These are phyloP conservation scores for Trachythela sp. DNA, from an alignment of 64 coral and sea anemone species.

Conservation along the genomic window DNA sequence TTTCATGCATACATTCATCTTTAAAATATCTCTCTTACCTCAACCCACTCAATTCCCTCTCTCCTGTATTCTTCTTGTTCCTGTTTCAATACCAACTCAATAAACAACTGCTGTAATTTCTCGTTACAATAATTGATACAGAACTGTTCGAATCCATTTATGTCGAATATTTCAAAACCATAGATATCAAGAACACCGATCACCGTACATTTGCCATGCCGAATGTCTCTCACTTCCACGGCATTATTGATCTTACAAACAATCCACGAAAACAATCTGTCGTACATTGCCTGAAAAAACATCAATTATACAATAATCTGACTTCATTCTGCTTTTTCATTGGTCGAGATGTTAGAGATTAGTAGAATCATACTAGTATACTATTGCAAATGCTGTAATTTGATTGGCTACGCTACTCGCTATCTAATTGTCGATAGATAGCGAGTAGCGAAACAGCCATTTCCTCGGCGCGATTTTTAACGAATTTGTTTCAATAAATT, in stretches of 20 bases:
- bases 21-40: slow-evolving; percentile 64
- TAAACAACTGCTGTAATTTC: slow-evolving; percentile 95
- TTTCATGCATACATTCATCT: too few relatives aligned
- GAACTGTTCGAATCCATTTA: slow-evolving; percentile 90
- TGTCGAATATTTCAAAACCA: slow-evolving; percentile 92
- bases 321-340: too few relatives aligned
- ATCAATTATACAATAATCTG: background rate
- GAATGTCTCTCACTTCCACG: slow-evolving; percentile 67
- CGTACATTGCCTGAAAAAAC: slow-evolving; percentile 73
- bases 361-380: too few relatives aligned
- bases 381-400: too few relatives aligned
- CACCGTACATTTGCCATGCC: slow-evolving; percentile 84
- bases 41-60: slow-evolving; percentile 97
- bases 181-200: slow-evolving; percentile 99
- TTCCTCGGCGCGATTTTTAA: too few relatives aligned
- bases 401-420: too few relatives aligned
- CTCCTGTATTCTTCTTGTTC: slow-evolving; percentile 91
- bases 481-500: too few relatives aligned
- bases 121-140: slow-evolving; percentile 99
- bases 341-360: too few relatives aligned
- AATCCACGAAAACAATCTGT: slow-evolving; percentile 92
- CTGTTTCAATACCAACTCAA: slow-evolving; percentile 87
- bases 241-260: slow-evolving; percentile 78
- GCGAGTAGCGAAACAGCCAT: too few relatives aligned
- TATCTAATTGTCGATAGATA: too few relatives aligned